Evolutionary conservation across 1,140 invertebrate genomes (phyloP).

Genomic region (Zaprionus tsacasi): DNA sequence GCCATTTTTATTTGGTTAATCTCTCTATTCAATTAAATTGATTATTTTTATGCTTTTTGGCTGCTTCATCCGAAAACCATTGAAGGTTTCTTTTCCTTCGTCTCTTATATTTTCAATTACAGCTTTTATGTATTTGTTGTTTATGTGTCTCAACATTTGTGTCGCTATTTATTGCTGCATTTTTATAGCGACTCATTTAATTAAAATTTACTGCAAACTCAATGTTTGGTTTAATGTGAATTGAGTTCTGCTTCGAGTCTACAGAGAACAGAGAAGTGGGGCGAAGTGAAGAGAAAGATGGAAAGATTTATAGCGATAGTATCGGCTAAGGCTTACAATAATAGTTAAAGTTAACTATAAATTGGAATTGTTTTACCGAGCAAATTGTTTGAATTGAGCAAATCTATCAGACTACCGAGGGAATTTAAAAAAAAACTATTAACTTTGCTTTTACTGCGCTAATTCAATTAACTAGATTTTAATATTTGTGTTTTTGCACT

Average conservation of each 20-base stretch:
- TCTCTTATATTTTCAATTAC: constrained; percentile 27
- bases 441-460: neutral
- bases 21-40: constrained; percentile 51
- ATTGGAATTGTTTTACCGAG: neutral
- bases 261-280: neutral
- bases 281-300: neutral
- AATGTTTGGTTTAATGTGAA: neutral
- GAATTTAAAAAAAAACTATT: neutral
- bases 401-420: constrained; percentile 3
- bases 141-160: constrained; percentile 28
- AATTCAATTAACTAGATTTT: constrained; percentile 9
- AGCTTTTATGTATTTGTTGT: constrained; percentile 22
- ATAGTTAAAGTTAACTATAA: constrained; percentile 1
- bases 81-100: constrained; percentile 18
- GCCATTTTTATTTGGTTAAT: constrained; percentile 47
- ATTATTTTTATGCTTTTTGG: constrained; percentile 14
- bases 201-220: constrained; percentile 40
- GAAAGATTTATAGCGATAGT: neutral
- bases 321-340: neutral
- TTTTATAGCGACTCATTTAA: constrained; percentile 56
- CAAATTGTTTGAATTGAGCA: constrained; percentile 6
- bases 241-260: neutral
- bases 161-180: constrained; percentile 48
- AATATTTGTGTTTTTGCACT: neutral
- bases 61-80: constrained; percentile 9